Percentiles rank a stretch among this genome's conserved stretches.
Evolutionary conservation across 2,888 invertebrate genomes (phyloP).

Genomic region (Hypselothyrea guttata): DNA sequence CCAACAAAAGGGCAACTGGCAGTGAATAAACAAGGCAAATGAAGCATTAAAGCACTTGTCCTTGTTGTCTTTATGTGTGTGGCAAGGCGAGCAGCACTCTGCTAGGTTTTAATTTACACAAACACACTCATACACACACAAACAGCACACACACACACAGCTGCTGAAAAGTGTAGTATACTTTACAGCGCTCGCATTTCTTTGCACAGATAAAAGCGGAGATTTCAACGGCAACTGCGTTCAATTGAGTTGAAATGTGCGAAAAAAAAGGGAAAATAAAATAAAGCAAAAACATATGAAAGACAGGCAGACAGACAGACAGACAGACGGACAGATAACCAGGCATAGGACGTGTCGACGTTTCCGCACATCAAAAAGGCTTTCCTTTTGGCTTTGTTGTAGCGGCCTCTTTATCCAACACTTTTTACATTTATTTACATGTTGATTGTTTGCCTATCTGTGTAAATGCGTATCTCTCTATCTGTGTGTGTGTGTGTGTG

Average conservation of each 20-base stretch:
- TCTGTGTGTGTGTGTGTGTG: slow-evolving; percentile 26
- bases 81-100: slow-evolving; percentile 27
- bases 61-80: slow-evolving; percentile 48
- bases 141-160: slow-evolving; percentile 6
- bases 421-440: slow-evolving; percentile 77
- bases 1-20: slow-evolving; percentile 72
- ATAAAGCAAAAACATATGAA: slow-evolving; percentile 5
- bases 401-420: slow-evolving; percentile 33
- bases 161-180: slow-evolving; percentile 34
- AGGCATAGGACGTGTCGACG: slow-evolving; percentile 60
- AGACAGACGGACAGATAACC: slow-evolving; percentile 11
- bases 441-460: slow-evolving; percentile 38
- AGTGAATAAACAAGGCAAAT: slow-evolving; percentile 78
- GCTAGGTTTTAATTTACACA: slow-evolving; percentile 57
- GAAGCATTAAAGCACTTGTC: slow-evolving; percentile 80
- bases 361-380: slow-evolving; percentile 69
- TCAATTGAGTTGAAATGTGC: slow-evolving; percentile 70
- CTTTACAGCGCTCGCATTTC: slow-evolving; percentile 56
- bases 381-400: slow-evolving; percentile 53
- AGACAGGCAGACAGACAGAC: slow-evolving; percentile 8
- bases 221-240: slow-evolving; percentile 43
- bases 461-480: too few relatives aligned
- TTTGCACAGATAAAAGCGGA: slow-evolving; percentile 67
- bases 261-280: slow-evolving; percentile 14
- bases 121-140: slow-evolving; percentile 14